Base-by-base conservation (phyloP, 2,113 vertebrate genomes). In the Nipponia nippon region DNA sequence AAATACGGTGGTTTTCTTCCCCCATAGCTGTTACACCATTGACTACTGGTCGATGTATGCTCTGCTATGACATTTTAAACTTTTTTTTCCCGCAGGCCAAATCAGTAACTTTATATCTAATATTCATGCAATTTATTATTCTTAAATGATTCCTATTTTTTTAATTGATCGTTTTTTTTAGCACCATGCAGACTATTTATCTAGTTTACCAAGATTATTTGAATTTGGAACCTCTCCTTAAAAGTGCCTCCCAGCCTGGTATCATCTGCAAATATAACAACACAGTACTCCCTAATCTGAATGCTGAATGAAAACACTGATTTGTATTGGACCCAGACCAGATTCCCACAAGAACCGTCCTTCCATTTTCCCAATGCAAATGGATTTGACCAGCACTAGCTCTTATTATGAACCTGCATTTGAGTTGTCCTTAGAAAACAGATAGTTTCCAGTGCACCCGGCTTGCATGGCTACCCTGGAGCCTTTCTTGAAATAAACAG, bases 1-100 rank as follows among this genome's bases (percentile, higher is more conserved):
- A 89, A 56, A 83, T 34, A 58, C 0, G 0, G 8, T 55, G 55
- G 1, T n/a, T 61, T n/a, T 7, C 27, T 18, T 5, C 17, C 13
- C 30, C 27, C 25, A 3, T 12, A 70, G 27, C 30, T 44, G 44
- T 89, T 55, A 40, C 2, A 2, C 25, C 55, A 34, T 58, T 71
- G 23, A 50, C 22, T 46, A 7, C 49, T 25, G 29, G n/a, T 20
- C 73, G 84, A 40, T 38, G 10, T 50, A n/a, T 59, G 38, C 12
- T 32, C n/a, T 50, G 6, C 52, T 73, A 20, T 46, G 34, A 44
- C 15, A 25, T 81, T 61, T 72, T 49, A 6, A 79, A 58, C 32
- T 32, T 89, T 16, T 71, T 53, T 59, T 38, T 10, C 56, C 70
- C 58, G 20, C 52, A 67, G 10, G 46, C 49, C 53, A 66, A 40